These are phyloP conservation scores for Pelusios castaneus DNA, from an alignment of 2,113 vertebrate species.

Conservation along the genomic window DNA sequence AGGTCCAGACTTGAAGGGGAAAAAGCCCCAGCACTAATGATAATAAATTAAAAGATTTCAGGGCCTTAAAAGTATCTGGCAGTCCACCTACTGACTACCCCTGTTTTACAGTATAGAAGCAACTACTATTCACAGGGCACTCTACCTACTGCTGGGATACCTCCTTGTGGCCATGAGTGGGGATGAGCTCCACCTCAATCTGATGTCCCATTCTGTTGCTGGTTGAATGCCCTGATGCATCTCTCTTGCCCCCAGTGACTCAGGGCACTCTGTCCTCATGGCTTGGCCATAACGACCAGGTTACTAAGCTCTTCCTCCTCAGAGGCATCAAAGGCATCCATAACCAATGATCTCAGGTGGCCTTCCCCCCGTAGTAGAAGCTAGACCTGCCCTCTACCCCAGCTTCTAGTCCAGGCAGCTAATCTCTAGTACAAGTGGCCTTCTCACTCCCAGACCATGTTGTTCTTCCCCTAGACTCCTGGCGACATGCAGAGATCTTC, in stretches of 20 bases:
- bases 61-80: too few species aligned
- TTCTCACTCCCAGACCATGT: neutral
- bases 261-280: neutral
- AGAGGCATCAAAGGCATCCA: too few species aligned
- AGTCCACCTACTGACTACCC: too few species aligned
- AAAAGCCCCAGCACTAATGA: too few species aligned
- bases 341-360: neutral
- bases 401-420: neutral
- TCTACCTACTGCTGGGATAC: neutral
- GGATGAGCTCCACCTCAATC: too few species aligned
- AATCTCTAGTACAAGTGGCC: neutral
- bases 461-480: neutral
- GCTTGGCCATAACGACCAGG: neutral
- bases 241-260: neutral
- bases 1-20: too few species aligned
- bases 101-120: neutral
- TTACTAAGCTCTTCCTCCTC: neutral
- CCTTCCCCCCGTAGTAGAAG: neutral
- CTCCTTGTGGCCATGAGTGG: neutral
- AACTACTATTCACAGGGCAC: neutral
- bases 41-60: too few species aligned
- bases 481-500: too few species aligned
- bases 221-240: neutral
- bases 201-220: neutral
- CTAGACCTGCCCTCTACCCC: neutral